phyloP scores from a whole-genome alignment of 1,140 invertebrate species.

The Scaptomyza graminum region DNA sequence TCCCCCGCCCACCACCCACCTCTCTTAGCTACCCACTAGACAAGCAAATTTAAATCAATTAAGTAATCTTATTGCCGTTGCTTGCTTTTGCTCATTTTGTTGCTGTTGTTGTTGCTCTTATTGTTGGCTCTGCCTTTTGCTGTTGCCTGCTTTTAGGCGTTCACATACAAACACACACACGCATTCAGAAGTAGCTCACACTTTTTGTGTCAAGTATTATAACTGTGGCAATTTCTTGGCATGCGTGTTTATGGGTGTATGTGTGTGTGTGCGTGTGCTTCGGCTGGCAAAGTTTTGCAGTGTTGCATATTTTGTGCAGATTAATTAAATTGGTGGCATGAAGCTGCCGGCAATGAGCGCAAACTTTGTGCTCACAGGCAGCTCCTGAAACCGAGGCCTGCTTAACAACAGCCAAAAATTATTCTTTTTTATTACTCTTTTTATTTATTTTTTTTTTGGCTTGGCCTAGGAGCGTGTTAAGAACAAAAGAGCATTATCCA shows the following conservation, averaged over 20 bases:
- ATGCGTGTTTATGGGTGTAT: constrained; percentile 35
- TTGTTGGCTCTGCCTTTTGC: constrained; percentile 38
- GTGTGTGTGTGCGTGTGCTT: constrained; percentile 33
- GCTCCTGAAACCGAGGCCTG: constrained; percentile 11
- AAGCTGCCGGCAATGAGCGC: constrained; percentile 43
- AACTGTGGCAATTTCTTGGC: constrained; percentile 58
- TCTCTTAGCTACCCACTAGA: constrained; percentile 47
- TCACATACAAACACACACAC: constrained; percentile 15
- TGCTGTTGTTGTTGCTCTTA: constrained; percentile 22
- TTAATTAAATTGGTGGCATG: constrained; percentile 78
- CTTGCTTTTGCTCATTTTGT: constrained; percentile 28
- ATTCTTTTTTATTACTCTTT: too few species aligned
- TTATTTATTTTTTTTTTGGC: constrained; percentile 8
- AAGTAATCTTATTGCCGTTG: constrained; percentile 77
- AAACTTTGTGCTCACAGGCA: not conserved
- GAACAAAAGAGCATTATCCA: constrained; percentile 60
- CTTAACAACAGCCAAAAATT: constrained; percentile 24
- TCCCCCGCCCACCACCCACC: not conserved
- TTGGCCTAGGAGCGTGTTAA: constrained; percentile 20
- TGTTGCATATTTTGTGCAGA: constrained; percentile 80
- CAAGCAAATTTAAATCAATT: constrained; percentile 81
- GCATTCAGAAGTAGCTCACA: constrained; percentile 23
- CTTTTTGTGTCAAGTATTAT: constrained; percentile 65
- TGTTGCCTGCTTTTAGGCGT: constrained; percentile 68
- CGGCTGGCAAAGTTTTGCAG: constrained; percentile 71